phyloP scores from a whole-genome alignment of 2,888 invertebrate species.

The Dioctria linearis region DNA sequence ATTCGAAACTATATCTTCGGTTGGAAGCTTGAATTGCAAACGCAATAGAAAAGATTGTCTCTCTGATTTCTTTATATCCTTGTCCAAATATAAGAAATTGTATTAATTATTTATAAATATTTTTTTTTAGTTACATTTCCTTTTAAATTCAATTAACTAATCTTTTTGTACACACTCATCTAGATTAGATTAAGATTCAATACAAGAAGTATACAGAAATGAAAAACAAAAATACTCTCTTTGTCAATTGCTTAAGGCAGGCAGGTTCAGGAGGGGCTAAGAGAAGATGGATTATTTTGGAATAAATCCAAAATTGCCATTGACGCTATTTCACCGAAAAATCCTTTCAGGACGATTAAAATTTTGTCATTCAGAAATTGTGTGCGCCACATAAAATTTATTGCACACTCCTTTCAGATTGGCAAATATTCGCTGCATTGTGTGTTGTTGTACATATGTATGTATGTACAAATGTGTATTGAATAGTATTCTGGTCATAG shows the following conservation, averaged over 20 bases:
- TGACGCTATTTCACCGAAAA: not conserved
- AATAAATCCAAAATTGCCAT: not conserved
- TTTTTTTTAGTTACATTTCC: too few relatives aligned
- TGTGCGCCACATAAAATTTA: not conserved
- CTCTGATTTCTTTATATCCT: too few relatives aligned
- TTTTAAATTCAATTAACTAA: too few relatives aligned
- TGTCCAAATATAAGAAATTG: too few relatives aligned
- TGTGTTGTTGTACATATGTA: too few relatives aligned
- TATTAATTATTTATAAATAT: too few relatives aligned
- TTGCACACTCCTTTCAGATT: not conserved
- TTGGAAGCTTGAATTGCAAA: too few relatives aligned
- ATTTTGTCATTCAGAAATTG: not conserved
- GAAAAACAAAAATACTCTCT: not conserved
- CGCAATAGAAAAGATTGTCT: too few relatives aligned
- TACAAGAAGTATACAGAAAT: not conserved
- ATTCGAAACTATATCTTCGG: too few relatives aligned
- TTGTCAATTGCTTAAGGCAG: slow-evolving; percentile 1
- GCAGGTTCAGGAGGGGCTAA: not conserved
- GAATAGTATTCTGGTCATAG: too few relatives aligned
- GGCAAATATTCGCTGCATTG: not conserved
- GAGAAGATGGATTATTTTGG: not conserved
- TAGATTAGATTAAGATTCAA: not conserved
- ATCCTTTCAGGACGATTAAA: slow-evolving; percentile 10
- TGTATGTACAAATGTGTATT: too few relatives aligned
- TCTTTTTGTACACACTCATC: too few relatives aligned